Evolutionary conservation across 2,113 vertebrate genomes (phyloP).

Genomic region (Trematomus loennbergii): DNA sequence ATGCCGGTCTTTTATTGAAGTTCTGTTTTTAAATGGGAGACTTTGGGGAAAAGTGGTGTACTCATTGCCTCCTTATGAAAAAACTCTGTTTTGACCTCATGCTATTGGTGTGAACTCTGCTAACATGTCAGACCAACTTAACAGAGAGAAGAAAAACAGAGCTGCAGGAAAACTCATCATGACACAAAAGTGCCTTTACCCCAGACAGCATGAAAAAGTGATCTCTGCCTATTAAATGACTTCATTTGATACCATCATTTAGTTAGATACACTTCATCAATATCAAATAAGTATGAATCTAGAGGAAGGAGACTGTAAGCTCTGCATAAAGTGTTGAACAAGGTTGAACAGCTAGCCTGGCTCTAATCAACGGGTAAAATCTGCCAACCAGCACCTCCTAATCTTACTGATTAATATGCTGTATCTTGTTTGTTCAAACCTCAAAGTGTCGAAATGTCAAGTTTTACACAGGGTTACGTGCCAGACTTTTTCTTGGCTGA

Average conservation of each 20-base stretch:
- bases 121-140: conserved; percentile 39
- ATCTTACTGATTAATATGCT: too few relatives aligned
- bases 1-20: not conserved
- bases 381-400: not conserved
- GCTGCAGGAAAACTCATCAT: not conserved
- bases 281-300: not conserved
- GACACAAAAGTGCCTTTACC: not conserved
- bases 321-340: not conserved
- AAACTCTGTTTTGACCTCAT: not conserved
- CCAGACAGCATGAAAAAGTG: not conserved
- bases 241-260: not conserved
- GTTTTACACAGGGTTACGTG: too few relatives aligned
- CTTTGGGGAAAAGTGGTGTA: not conserved
- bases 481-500: too few relatives aligned
- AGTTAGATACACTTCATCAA: too few relatives aligned
- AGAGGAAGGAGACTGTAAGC: not conserved
- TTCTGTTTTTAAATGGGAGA: conserved; percentile 10
- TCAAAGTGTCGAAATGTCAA: too few relatives aligned
- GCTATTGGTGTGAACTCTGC: conserved; percentile 33
- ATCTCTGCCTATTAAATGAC: not conserved
- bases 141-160: conserved; percentile 7
- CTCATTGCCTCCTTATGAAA: not conserved
- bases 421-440: too few relatives aligned
- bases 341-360: not conserved
- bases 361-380: not conserved